phyloP scores from a whole-genome alignment of 2,888 invertebrate species.

The Branchipolynoe longqiensis region DNA sequence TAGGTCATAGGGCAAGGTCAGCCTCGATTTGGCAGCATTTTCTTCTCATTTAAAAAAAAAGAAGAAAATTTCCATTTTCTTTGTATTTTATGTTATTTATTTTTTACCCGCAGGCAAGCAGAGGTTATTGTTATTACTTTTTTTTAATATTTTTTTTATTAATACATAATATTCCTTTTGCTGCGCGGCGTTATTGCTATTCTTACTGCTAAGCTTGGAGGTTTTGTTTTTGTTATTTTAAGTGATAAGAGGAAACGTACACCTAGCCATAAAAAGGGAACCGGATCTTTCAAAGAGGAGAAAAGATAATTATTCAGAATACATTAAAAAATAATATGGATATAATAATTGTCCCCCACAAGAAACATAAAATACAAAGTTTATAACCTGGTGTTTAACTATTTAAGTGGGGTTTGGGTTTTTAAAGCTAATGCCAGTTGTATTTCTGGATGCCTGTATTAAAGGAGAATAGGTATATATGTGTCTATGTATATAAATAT shows the following conservation, averaged over 20 bases:
- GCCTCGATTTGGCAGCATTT: conserved; percentile 41
- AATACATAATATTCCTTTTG: conserved; percentile 27
- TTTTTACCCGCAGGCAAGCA: conserved; percentile 31
- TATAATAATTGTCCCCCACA: not conserved
- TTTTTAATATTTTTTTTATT: not conserved
- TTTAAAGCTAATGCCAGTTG: too few species aligned
- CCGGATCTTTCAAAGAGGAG: too few species aligned
- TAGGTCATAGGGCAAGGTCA: conserved; percentile 57
- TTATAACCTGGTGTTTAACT: not conserved
- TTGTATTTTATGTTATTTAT: too few species aligned
- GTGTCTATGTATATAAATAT: too few species aligned
- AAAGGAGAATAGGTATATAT: too few species aligned
- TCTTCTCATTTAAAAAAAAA: too few species aligned
- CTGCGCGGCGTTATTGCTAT: conserved; percentile 49
- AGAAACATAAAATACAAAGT: not conserved
- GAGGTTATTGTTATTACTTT: conserved; percentile 1
- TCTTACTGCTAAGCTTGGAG: conserved; percentile 9
- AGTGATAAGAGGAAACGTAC: not conserved
- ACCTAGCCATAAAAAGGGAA: not conserved
- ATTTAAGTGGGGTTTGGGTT: too few species aligned
- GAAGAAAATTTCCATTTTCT: too few species aligned
- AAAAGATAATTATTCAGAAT: too few species aligned
- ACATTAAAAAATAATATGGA: not conserved
- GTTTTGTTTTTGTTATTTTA: too few species aligned
- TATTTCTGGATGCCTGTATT: too few species aligned